Base-by-base conservation (phyloP, 1,140 invertebrate species). In the Polypedilum vanderplanki region DNA sequence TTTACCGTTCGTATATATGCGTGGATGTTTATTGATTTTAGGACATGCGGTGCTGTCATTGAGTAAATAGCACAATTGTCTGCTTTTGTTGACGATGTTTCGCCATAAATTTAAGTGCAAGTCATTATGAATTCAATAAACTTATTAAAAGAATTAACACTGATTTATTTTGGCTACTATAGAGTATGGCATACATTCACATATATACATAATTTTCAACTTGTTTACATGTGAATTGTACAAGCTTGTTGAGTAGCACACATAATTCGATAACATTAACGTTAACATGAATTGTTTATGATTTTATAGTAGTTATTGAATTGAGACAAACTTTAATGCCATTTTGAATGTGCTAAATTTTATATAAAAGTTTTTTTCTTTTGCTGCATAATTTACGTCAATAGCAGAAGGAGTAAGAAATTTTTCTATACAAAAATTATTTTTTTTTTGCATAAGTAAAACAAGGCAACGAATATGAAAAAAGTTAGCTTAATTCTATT, bases 351-450 rank as follows among this genome's bases (percentile, higher is more conserved):
- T 57, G 46, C 46, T 70, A 20, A 70, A 70, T 70, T 70, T 70
- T 5, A 70, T 70, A 9, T 70, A 18, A 70, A 70, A 70, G 4
- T 70, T 70, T 70, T 70, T 70, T 15, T 67, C 20, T 70, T 5
- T n/a, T 65, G 15, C 65, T 70, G 65, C 17, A 70, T 70, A 70
- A 70, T 70, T 70, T 70, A 70, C 18, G 65, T 70, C 65, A 70
- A 10, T 18, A 70, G 20, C 65, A 70, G 46, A 57, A 57, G 46
- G 46, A 57, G 12, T 12, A n/a, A 70, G 24, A 22, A 70, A 70
- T 20, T 20, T 70, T 70, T 70, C 17, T 70, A 70, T 20, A 12
- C 1, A 3, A 70, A 57, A 20, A 70, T 20, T 20, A 70, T 70
- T 70, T 70, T 70, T 70, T 70, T 57, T 57, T 15, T 57, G 46